Evolutionary conservation across 2,113 vertebrate species (phyloP), one percentile per base, ranked within the genome.

Genomic region (Aptenodytes patagonicus): DNA sequence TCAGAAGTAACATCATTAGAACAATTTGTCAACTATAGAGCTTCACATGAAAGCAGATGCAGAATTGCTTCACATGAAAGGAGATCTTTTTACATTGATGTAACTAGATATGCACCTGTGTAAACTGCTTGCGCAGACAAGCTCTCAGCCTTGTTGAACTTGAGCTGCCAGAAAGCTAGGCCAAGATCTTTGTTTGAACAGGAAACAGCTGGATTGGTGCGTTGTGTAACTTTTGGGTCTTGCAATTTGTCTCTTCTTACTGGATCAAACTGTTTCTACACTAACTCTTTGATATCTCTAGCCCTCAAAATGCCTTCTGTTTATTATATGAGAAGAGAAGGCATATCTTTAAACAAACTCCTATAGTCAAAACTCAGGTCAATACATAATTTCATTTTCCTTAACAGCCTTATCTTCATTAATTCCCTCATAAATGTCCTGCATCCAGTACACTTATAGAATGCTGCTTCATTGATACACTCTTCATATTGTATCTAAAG

Each of bases 51-150:
- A 96, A 94, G 92, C 81, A 95, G 90, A 95, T 90, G 92, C 52
- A 65, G 87, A 94, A 90, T 40, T 96, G 87, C 90, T 91, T 91
- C 92, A 96, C 84, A 92, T 91, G 78, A 95, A 95, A 95, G 81
- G 25, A 87, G 92, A 96, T 96, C 95, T 80, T 96, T 96, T 90
- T 85, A 93, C 92, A 92, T n/a, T 93, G 96, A 94, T 96, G 93
- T 96, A 96, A 97, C 70, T 10, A 85, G 92, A 94, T 91, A 95
- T 34, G 96, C 96, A 96, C 96, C 96, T 97, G 96, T 97, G 93
- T 97, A 97, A 97, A 97, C 96, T 96, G 96, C 96, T 96, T 96
- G 92, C 62, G 75, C 90, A 96, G 96, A 96, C 96, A 94, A 94
- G 90, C 92, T 77, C 93, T 49, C 84, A 88, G 93, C 70, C 90